These are phyloP conservation scores for Pitangus sulphuratus DNA, from an alignment of 2,797 vertebrate species.

Conservation along the genomic window DNA sequence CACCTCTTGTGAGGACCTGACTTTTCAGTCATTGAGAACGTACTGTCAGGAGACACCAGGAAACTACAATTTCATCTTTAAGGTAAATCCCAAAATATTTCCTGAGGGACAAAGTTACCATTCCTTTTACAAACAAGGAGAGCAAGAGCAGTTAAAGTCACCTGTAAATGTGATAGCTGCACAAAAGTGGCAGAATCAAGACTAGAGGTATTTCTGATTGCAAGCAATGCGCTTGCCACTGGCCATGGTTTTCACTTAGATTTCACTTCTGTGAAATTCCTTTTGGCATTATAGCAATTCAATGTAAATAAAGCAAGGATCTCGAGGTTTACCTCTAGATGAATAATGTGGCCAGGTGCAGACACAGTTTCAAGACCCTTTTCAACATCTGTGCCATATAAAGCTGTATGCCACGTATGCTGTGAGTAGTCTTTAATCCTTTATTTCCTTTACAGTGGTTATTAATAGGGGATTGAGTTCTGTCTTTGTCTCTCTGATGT, in stretches of 20 bases:
- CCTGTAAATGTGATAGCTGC: neutral
- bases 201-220: neutral
- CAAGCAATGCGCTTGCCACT: neutral
- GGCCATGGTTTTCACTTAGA: neutral
- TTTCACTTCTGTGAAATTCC: neutral
- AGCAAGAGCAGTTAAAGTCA: neutral
- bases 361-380: neutral
- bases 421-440: constrained; percentile 25
- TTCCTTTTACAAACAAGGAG: neutral
- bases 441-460: constrained; percentile 48
- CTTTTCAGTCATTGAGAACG: neutral
- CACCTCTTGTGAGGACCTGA: neutral
- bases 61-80: neutral
- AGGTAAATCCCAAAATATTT: neutral
- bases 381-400: constrained; percentile 10
- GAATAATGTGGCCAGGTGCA: constrained; percentile 8
- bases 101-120: neutral
- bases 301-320: neutral
- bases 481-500: constrained; percentile 33
- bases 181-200: neutral
- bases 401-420: constrained; percentile 11
- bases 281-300: neutral
- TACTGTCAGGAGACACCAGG: neutral
- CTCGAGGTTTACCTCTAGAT: constrained; percentile 28
- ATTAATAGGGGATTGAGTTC: constrained; percentile 45